phyloP scores from a whole-genome alignment of 2,888 invertebrate species.

The Lasioglossum morio region DNA sequence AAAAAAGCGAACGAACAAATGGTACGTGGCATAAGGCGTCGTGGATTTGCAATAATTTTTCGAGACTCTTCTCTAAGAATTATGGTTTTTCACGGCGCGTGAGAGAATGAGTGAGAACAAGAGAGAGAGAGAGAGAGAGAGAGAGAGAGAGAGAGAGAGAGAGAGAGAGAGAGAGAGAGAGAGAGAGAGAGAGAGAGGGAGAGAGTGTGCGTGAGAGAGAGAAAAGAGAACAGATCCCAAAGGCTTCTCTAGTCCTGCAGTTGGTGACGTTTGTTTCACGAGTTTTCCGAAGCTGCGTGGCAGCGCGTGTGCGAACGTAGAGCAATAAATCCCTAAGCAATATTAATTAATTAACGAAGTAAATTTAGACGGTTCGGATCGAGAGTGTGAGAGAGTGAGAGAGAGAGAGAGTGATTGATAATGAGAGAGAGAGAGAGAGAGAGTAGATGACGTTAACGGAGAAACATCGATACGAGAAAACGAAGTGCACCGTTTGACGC shows the following conservation, averaged over 20 bases:
- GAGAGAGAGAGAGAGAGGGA: no score
- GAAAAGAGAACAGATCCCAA: background rate
- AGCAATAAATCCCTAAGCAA: slow-evolving; percentile 79
- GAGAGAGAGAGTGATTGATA: background rate
- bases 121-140: background rate
- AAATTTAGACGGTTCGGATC: slow-evolving; percentile 38
- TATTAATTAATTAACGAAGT: slow-evolving; percentile 63
- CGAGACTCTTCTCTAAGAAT: background rate
- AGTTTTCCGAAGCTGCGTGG: background rate
- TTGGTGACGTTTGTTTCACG: slow-evolving; percentile 21
- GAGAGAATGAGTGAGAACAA: background rate
- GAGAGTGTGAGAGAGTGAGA: background rate
- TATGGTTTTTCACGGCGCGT: background rate
- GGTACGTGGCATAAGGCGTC: slow-evolving; percentile 18
- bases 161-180: background rate
- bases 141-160: background rate
- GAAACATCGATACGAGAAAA: background rate
- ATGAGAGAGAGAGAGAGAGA: background rate
- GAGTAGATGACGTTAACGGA: background rate
- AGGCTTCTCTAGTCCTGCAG: background rate
- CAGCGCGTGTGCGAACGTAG: slow-evolving; percentile 50
- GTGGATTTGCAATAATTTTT: background rate
- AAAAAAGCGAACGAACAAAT: slow-evolving; percentile 29
- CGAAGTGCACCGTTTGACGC: slow-evolving; percentile 51
- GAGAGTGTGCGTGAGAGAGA: background rate